These are phyloP conservation scores for Spinibarbus caldwelli DNA, from an alignment of 2,797 vertebrate genomes.

Conservation along the genomic window DNA sequence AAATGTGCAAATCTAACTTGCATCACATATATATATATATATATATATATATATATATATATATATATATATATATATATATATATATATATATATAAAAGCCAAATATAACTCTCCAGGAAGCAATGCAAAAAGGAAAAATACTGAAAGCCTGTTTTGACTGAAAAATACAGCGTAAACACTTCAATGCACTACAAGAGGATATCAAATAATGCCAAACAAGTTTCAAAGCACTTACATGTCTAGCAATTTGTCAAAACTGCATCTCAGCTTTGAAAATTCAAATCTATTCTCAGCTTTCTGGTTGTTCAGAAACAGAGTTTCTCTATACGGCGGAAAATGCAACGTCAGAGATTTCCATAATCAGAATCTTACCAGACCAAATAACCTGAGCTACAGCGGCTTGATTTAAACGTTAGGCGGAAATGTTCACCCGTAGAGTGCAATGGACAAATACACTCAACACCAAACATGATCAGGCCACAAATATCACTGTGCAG, in stretches of 20 bases:
- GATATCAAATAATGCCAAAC: conserved; percentile 24
- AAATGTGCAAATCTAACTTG: background rate
- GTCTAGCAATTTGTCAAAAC: conserved; percentile 22
- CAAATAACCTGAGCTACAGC: background rate
- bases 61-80: too few species aligned
- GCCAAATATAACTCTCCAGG: background rate
- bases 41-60: too few species aligned
- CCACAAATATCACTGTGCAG: background rate
- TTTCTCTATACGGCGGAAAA: background rate
- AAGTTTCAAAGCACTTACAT: conserved; percentile 2
- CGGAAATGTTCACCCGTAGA: background rate
- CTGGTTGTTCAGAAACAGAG: background rate
- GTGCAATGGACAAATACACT: background rate
- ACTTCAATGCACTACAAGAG: background rate
- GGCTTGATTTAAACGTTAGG: background rate
- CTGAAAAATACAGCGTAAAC: background rate
- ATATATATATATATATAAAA: too few species aligned
- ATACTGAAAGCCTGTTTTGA: background rate
- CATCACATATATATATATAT: too few species aligned
- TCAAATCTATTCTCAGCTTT: conserved; percentile 7
- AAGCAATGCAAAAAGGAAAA: background rate
- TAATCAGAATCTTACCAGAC: conserved; percentile 15
- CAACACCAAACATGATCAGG: background rate
- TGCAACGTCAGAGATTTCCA: background rate
- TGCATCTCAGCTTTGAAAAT: conserved; percentile 19